phyloP scores from a whole-genome alignment of 2,113 vertebrate species.

The Speoplatyrhinus poulsoni region DNA sequence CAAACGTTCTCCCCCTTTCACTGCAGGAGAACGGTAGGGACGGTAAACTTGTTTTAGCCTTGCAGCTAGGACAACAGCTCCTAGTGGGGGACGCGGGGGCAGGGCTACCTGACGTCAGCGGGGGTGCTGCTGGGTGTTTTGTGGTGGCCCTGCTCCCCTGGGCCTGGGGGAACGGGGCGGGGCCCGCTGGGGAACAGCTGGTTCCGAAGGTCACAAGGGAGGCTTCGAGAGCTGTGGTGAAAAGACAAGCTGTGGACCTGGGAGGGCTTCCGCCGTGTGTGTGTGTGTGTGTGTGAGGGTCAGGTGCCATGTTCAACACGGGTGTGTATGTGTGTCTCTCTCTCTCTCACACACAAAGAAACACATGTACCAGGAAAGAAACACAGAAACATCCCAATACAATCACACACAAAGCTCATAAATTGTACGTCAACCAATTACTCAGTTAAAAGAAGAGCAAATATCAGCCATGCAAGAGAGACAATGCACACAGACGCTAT shows the following conservation, averaged over 20 bases:
- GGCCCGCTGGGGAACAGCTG: conserved; percentile 81
- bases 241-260: conserved; percentile 83
- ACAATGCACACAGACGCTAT: not conserved
- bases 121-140: conserved; percentile 85
- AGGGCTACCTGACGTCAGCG: conserved; percentile 92
- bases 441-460: conserved; percentile 23
- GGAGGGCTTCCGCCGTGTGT: conserved; percentile 23
- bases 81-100: conserved; percentile 37
- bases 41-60: conserved; percentile 1
- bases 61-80: conserved; percentile 4
- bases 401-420: conserved; percentile 8
- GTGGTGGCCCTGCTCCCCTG: conserved; percentile 80
- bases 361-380: not conserved
- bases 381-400: conserved; percentile 6
- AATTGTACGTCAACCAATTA: conserved; percentile 13
- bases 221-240: conserved; percentile 87
- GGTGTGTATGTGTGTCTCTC: too few relatives aligned
- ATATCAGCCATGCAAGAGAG: conserved; percentile 41
- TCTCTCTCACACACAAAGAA: not conserved
- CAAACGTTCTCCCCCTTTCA: conserved; percentile 13
- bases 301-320: conserved; percentile 4
- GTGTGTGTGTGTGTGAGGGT: conserved; percentile 21
- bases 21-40: not conserved
- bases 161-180: conserved; percentile 77
- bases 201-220: conserved; percentile 89